These are phyloP conservation scores for Amphiprion ocellaris DNA, from an alignment of 2,113 vertebrate species.

Conservation along the genomic window DNA sequence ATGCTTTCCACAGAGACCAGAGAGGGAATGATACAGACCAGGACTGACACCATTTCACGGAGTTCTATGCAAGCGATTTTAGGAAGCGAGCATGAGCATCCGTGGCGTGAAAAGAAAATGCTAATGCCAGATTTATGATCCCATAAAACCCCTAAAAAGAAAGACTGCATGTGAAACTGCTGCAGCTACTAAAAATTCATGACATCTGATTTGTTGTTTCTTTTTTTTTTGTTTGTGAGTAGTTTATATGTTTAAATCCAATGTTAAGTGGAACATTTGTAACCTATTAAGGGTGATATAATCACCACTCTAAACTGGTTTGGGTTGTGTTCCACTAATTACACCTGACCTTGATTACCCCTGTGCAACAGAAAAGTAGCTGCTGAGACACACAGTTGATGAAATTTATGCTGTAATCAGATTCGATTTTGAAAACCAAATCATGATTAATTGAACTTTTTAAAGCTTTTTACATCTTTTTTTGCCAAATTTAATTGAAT, in stretches of 20 bases:
- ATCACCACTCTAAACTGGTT: slow-evolving; percentile 19
- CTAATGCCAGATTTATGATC: slow-evolving; percentile 24
- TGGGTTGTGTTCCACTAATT: slow-evolving; percentile 48
- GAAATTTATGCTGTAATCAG: neutral
- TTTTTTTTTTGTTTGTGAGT: neutral
- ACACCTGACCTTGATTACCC: slow-evolving; percentile 30
- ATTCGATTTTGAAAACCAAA: slow-evolving; percentile 10
- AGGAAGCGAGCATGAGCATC: slow-evolving; percentile 46
- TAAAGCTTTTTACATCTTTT: neutral
- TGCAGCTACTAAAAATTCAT: slow-evolving; percentile 14
- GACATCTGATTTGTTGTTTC: slow-evolving; percentile 22
- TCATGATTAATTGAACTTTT: slow-evolving; percentile 32
- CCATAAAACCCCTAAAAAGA: slow-evolving; percentile 24
- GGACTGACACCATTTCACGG: slow-evolving; percentile 84
- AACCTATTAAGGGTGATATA: neutral
- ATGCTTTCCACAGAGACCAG: slow-evolving; percentile 81
- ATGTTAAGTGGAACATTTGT: slow-evolving; percentile 16
- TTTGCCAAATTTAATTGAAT: slow-evolving; percentile 30
- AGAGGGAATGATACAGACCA: slow-evolving; percentile 76
- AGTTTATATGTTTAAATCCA: neutral
- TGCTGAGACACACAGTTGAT: slow-evolving; percentile 4
- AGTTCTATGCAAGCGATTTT: slow-evolving; percentile 61
- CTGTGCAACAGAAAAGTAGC: neutral
- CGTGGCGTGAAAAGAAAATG: slow-evolving; percentile 45
- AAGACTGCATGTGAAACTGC: neutral